Evolutionary conservation across 23 tunicate species (phyloP).

Genomic region (Trididemnum clinides): DNA sequence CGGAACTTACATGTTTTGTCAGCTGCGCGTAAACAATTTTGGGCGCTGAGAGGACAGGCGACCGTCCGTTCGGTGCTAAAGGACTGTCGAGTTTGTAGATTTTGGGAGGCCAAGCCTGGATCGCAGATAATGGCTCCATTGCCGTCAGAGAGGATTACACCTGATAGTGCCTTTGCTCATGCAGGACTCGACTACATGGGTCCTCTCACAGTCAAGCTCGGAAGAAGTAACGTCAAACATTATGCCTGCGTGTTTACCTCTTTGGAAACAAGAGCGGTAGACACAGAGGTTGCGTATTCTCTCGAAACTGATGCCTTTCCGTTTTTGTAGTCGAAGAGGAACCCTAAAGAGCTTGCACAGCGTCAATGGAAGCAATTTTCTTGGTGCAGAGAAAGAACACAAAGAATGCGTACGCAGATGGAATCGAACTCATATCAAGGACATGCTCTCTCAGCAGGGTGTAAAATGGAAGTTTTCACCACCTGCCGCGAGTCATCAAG

Average conservation of each 20-base stretch:
- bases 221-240: slow-evolving; percentile 38
- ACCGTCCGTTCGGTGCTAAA: background rate
- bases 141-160: slow-evolving; percentile 26
- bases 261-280: slow-evolving; percentile 41
- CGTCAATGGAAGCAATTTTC: slow-evolving; percentile 24
- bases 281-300: slow-evolving; percentile 24
- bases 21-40: background rate
- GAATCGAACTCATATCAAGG: slow-evolving; percentile 1
- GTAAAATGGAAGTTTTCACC: slow-evolving; percentile 5
- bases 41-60: slow-evolving; percentile 35
- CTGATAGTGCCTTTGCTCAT: slow-evolving; percentile 12
- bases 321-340: slow-evolving; percentile 35
- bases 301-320: slow-evolving; percentile 33
- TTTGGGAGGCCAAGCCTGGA: slow-evolving; percentile 40
- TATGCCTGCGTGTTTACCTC: slow-evolving; percentile 43
- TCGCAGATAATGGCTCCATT: slow-evolving; percentile 44
- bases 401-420: background rate
- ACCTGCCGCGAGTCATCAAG: slow-evolving; percentile 16
- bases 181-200: slow-evolving; percentile 31
- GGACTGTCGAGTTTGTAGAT: slow-evolving; percentile 4
- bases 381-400: slow-evolving; percentile 40
- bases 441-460: background rate
- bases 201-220: slow-evolving; percentile 20
- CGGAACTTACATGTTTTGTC: slow-evolving; percentile 40
- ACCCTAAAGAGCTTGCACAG: background rate